Conservation (phyloP, 2,888 invertebrate species). For the Linyphia triangularis region DNA sequence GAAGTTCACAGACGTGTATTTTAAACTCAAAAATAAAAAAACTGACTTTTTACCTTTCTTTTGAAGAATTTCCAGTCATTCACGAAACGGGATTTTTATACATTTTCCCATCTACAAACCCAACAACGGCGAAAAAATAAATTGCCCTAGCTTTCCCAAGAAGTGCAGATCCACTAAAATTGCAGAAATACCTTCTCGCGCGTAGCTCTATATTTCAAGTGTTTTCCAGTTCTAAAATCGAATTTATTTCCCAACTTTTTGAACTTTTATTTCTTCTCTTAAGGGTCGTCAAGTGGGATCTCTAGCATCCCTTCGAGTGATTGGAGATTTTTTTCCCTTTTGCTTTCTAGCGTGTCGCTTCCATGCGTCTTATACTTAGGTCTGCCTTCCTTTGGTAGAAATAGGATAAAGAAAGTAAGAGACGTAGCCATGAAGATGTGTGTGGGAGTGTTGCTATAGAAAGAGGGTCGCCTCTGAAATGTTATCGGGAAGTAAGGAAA, state of each 20-base stretch:
- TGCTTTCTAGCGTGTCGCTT: neutral
- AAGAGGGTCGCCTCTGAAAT: neutral
- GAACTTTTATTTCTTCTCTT: constrained; percentile 7
- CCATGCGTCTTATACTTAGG: neutral
- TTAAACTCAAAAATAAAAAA: no score
- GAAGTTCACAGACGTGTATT: no score
- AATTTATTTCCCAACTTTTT: constrained; percentile 42
- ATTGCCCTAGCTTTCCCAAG: neutral
- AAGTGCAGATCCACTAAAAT: constrained; percentile 1
- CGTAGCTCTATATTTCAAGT: constrained; percentile 30
- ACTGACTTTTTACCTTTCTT: no score
- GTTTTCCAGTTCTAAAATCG: constrained; percentile 23
- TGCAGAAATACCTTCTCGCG: neutral
- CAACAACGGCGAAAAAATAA: neutral
- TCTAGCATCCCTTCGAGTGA: constrained; percentile 3
- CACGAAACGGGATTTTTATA: neutral
- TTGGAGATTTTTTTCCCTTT: neutral
- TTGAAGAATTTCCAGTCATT: neutral
- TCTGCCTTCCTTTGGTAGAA: neutral
- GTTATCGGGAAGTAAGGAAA: neutral
- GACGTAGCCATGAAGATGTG: neutral
- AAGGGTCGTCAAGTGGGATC: neutral
- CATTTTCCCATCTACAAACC: neutral
- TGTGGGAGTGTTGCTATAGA: neutral
- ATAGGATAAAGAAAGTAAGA: neutral